These are phyloP conservation scores for Pampusana beccarii DNA, from an alignment of 2,113 vertebrate genomes.

Conservation along the genomic window DNA sequence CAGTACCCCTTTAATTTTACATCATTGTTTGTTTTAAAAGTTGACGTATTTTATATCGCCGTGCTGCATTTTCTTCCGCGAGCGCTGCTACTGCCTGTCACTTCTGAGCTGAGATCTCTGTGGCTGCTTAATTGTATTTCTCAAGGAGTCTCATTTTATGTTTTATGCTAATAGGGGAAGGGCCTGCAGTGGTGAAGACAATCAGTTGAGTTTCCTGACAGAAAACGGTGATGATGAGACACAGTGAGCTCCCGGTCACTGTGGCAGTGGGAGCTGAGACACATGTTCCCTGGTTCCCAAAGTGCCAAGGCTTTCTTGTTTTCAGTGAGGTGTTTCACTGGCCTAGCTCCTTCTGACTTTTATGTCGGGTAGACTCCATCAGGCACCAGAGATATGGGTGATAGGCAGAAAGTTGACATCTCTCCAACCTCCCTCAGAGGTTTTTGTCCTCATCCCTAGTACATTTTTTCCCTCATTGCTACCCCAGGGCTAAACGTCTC, in stretches of 20 bases:
- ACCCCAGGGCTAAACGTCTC: background rate
- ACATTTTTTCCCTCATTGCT: background rate
- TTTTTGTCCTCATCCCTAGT: background rate
- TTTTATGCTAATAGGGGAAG: background rate
- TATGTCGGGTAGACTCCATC: background rate
- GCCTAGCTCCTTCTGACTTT: background rate
- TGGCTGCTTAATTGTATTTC: background rate
- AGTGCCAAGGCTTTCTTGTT: background rate
- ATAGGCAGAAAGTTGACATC: background rate
- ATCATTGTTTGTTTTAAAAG: background rate
- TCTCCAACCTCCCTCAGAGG: background rate
- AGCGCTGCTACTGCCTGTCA: background rate
- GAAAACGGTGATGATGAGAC: background rate
- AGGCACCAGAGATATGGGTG: accelerated
- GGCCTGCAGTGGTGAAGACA: background rate
- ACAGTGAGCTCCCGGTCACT: accelerated
- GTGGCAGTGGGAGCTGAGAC: background rate
- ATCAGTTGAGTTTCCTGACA: background rate
- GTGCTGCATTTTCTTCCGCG: background rate
- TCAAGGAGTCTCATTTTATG: background rate
- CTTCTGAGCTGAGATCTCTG: background rate
- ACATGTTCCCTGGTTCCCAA: background rate
- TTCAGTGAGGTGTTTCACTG: background rate
- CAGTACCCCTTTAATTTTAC: background rate
- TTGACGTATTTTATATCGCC: background rate